Evolutionary conservation across 1,140 invertebrate genomes (phyloP).

Genomic region (Drosophila virilis): DNA sequence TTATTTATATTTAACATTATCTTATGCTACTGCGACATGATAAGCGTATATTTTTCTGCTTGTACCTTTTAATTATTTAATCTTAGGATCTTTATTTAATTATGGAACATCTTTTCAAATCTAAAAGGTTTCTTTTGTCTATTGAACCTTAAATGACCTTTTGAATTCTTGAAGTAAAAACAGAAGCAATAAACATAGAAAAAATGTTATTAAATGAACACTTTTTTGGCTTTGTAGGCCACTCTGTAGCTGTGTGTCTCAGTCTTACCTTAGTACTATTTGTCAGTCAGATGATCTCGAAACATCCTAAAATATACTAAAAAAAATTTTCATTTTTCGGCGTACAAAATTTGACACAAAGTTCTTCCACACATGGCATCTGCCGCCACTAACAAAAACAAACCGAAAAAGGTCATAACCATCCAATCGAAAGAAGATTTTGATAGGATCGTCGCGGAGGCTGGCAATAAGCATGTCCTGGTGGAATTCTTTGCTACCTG

Average conservation of each 20-base stretch:
- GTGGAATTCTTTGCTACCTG: constrained; percentile 89
- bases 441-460: constrained; percentile 88
- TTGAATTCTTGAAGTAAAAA: too few relatives aligned
- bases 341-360: constrained; percentile 11
- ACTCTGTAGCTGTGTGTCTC: neutral
- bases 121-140: too few relatives aligned
- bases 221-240: too few relatives aligned
- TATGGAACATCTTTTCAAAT: too few relatives aligned
- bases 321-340: constrained; percentile 11
- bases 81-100: too few relatives aligned
- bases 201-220: too few relatives aligned
- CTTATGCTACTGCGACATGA: too few relatives aligned
- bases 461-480: constrained; percentile 93
- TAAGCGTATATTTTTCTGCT: too few relatives aligned
- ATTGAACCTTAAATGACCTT: too few relatives aligned
- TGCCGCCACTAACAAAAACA: constrained; percentile 5
- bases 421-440: constrained; percentile 87
- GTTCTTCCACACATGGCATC: constrained; percentile 42
- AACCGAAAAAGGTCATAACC: constrained; percentile 51
- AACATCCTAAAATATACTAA: neutral
- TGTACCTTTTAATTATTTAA: too few relatives aligned
- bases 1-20: too few relatives aligned
- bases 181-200: too few relatives aligned
- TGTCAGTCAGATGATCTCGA: constrained; percentile 4
- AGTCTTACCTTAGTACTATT: neutral